A percentile compares a stretch with the other conserved stretches of the same genome.
These are phyloP conservation scores for Aphidius ervi DNA, from an alignment of 1,140 invertebrate genomes.

Conservation along the genomic window DNA sequence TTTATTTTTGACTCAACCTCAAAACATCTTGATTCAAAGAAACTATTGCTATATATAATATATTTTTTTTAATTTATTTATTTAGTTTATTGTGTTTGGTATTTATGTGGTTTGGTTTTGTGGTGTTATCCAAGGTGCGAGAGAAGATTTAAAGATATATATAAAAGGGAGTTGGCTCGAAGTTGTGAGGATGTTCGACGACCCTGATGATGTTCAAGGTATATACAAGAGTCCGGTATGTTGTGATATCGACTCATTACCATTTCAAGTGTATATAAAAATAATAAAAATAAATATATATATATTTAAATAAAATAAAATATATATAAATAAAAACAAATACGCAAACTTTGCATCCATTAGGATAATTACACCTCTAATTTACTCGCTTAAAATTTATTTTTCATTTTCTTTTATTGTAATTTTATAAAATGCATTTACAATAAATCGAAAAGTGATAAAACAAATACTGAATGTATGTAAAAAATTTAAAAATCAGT, in stretches of 20 bases:
- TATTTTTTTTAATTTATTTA: too few species aligned
- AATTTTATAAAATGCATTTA: too few species aligned
- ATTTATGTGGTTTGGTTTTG: not conserved
- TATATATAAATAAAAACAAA: constrained; percentile 14
- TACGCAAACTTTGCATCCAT: constrained; percentile 53
- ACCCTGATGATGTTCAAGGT: constrained; percentile 16
- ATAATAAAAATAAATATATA: too few species aligned
- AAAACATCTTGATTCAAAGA: too few species aligned
- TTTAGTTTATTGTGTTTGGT: too few species aligned
- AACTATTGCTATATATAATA: too few species aligned
- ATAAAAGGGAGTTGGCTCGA: too few species aligned
- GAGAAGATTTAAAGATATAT: constrained; percentile 16
- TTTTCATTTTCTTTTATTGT: constrained; percentile 4
- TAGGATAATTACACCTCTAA: constrained; percentile 53
- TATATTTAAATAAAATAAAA: too few species aligned
- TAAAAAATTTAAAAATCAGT: too few species aligned
- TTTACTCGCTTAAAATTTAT: constrained; percentile 21
- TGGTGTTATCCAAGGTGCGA: not conserved
- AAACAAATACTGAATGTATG: too few species aligned
- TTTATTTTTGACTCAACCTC: too few species aligned
- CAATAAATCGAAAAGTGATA: too few species aligned
- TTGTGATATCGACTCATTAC: constrained; percentile 54
- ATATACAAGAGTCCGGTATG: constrained; percentile 53
- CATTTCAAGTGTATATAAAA: constrained; percentile 42
- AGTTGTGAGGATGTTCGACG: constrained; percentile 16